Conservation (phyloP, 2,797 vertebrate species). For the Meda fulgida region DNA sequence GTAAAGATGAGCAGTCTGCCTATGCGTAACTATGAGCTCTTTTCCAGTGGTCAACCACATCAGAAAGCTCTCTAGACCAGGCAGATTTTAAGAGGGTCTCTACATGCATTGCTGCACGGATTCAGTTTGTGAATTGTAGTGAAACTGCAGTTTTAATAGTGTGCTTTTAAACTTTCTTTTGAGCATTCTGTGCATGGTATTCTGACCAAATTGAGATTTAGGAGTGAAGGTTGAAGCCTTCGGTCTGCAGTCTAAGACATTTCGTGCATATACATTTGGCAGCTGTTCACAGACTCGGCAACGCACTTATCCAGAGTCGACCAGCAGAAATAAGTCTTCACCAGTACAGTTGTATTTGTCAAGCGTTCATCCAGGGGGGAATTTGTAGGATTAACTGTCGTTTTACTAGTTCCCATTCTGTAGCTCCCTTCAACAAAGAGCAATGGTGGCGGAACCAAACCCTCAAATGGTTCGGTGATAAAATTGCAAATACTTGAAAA, state of each 20-base stretch:
- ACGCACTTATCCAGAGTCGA: background rate
- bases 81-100: background rate
- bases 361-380: background rate
- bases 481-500: conserved; percentile 3
- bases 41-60: background rate
- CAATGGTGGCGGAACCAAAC: background rate
- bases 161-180: background rate
- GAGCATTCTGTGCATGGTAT: background rate
- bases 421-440: conserved; percentile 7
- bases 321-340: background rate
- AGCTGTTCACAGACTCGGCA: background rate
- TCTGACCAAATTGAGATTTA: background rate
- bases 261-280: background rate
- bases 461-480: background rate
- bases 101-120: background rate
- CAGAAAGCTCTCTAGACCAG: background rate
- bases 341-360: conserved; percentile 11
- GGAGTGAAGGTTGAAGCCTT: background rate
- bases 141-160: background rate
- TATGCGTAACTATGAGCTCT: background rate
- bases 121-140: background rate
- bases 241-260: background rate
- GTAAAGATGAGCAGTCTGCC: background rate
- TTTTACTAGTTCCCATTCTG: conserved; percentile 9
- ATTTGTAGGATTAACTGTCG: background rate